A percentile compares a stretch with the other conserved stretches of the same genome.
Evolutionary conservation across 2,113 vertebrate genomes (phyloP).

Genomic region (Dromiciops gliroides): DNA sequence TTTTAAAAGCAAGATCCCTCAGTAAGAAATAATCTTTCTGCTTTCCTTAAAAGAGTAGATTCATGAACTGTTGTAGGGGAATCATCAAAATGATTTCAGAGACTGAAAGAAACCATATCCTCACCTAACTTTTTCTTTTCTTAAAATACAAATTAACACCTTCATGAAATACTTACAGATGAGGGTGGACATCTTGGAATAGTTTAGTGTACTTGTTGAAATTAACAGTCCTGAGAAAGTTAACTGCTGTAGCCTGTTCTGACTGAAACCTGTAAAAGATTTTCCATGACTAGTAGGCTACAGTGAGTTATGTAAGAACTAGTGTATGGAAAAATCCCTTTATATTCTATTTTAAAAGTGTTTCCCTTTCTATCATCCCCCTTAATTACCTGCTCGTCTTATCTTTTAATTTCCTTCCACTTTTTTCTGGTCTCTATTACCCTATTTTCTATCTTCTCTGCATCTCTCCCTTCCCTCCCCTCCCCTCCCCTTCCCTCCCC

Average conservation of each 20-base stretch:
- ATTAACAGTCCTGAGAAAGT: not conserved
- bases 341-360: constrained; percentile 42
- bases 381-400: not conserved
- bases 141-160: constrained; percentile 30
- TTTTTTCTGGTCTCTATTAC: not conserved
- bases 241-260: not conserved
- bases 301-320: not conserved
- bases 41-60: not conserved
- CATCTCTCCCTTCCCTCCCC: not conserved
- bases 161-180: constrained; percentile 3
- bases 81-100: not conserved
- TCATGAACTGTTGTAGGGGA: not conserved
- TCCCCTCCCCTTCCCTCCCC: too few species aligned
- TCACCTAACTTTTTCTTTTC: constrained; percentile 11
- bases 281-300: not conserved
- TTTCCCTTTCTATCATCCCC: not conserved
- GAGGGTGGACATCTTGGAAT: not conserved
- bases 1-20: constrained; percentile 18
- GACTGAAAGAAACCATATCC: not conserved
- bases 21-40: constrained; percentile 20
- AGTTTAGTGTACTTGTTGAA: not conserved
- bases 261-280: not conserved
- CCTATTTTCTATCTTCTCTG: not conserved
- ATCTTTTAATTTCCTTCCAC: not conserved
- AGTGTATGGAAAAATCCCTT: constrained; percentile 13